Evolutionary conservation across 2,113 vertebrate species (phyloP), one percentile per base, ranked within the genome.

Genomic region (Sitta europaea): DNA sequence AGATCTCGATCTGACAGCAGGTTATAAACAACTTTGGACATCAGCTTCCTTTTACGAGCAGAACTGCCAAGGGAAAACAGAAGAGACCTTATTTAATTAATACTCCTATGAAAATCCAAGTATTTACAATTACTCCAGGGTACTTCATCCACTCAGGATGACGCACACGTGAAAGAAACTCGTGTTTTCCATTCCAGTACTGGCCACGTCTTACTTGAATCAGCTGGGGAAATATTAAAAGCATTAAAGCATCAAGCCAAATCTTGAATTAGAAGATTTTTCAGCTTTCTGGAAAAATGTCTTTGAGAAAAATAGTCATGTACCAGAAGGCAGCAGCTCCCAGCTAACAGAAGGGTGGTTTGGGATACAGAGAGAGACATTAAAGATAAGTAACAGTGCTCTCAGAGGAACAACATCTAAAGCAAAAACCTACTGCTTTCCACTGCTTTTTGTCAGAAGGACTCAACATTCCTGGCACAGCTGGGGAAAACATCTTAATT

Each of bases 21-120:
- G 94, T 98, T 98, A 97, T 99, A 99, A 33, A 99, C 99, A 7
- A 99, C 95, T 97, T 99, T 99, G 16, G 98, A 92, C 97, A 99
- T 95, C 1, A 97, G 97, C 84, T 98, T 99, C 94, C 98, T 98
- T 57, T 90, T 97, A 7, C 96, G 96, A 85, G 80, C 74, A 67
- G 98, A 98, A 80, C 99, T 99, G 96, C 43, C 59, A 74, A 53
- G 91, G 73, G 45, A 67, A 96, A 66, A 67, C 15, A 8, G 23
- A 9, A 54, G 8, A 59, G 65, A 23, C 9, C 12, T 19, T 2
- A 48, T n/a, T 48, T 18, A 24, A 72, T 33, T 23, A n/a, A 27
- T 12, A 12, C 10, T 33, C 12, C n/a, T 12, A 12, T 2, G 6
- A 85, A 75, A 88, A 67, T 12, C 14, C 25, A 81, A 68, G 24